Percentiles rank a stretch among this genome's conserved stretches.
Conservation (phyloP, 2,888 invertebrate species). For the Dorcus parallelipipedus region DNA sequence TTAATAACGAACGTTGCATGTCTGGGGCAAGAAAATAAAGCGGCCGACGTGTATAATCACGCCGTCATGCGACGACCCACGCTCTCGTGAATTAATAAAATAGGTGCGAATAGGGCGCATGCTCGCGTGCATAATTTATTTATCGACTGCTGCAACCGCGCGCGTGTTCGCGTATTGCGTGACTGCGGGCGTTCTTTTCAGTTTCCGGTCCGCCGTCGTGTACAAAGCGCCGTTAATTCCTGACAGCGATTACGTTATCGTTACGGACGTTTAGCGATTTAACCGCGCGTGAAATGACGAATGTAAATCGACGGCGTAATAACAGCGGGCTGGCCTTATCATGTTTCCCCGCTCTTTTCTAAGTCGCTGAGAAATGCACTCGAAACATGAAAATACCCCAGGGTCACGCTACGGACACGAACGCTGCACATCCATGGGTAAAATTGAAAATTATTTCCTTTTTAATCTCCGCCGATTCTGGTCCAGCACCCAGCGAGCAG, state of each 20-base stretch:
- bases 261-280: background rate
- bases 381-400: constrained; percentile 14
- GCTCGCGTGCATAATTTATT: constrained; percentile 24
- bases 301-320: too few species aligned
- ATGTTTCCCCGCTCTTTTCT: too few species aligned
- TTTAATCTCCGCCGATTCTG: too few species aligned
- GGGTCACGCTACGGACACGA: constrained; percentile 6
- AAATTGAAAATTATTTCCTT: background rate
- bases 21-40: too few species aligned
- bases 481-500: background rate
- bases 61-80: too few species aligned
- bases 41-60: too few species aligned
- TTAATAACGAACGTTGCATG: too few species aligned
- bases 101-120: background rate
- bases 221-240: background rate
- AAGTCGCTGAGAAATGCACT: constrained; percentile 7
- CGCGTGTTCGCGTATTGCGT: constrained; percentile 23
- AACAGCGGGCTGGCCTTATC: too few species aligned
- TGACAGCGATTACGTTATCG: background rate
- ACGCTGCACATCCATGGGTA: constrained; percentile 32
- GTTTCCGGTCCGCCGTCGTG: constrained; percentile 16
- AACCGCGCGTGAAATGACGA: background rate
- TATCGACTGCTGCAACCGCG: constrained; percentile 24
- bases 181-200: constrained; percentile 27
- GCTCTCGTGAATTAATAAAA: background rate